Base-by-base conservation (phyloP, 2,113 vertebrate genomes). In the Proteles cristata region DNA sequence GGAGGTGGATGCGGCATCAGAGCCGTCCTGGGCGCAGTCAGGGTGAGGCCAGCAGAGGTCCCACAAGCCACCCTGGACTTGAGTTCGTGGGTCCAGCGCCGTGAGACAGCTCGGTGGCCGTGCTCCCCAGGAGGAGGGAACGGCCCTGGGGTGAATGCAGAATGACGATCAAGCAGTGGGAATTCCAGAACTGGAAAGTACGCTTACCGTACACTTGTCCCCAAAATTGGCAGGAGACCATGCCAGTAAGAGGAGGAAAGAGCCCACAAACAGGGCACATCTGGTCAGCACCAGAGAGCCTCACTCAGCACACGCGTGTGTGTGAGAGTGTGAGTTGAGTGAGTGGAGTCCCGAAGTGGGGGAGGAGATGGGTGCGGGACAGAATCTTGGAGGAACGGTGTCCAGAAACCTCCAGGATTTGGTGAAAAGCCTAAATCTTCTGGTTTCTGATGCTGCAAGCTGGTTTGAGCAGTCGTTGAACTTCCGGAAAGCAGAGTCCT, bases 1-100 rank as follows among this genome's bases (percentile, higher is more conserved):
- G 7, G 1, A 1, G 33, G 61, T 9, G 31, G 31, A 8, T 45
- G 15, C 15, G 2, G 31, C 9, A 2, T 33, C 1, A 1, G 61
- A 31, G 11, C 4, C 4, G 11, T n/a, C 83, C 11, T 0, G 39
- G 28, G 7, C 83, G 7, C 39, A 0, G 31, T 19, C 39, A 6
- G 17, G 4, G 79, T 7, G 33, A 81, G 35, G 11, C 4, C 55
- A 6, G 55, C 53, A 16, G 35, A 17, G 7, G 14, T n/a, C n/a
- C 7, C 53, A 12, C 12, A 4, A 4, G 50, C 2, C 58, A 43
- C 25, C 81, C 58, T 35, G 6, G 58, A 17, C 5, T 11, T 10
- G 2, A 55, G n/a, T 1, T 43, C 28, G 0, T 5, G 25, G 43
- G 55, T 21, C 45, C 76, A 50, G 76, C 45, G 7, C 39, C 7